Conservation (phyloP, 2,797 vertebrate genomes). For the Poecilia velifera region DNA sequence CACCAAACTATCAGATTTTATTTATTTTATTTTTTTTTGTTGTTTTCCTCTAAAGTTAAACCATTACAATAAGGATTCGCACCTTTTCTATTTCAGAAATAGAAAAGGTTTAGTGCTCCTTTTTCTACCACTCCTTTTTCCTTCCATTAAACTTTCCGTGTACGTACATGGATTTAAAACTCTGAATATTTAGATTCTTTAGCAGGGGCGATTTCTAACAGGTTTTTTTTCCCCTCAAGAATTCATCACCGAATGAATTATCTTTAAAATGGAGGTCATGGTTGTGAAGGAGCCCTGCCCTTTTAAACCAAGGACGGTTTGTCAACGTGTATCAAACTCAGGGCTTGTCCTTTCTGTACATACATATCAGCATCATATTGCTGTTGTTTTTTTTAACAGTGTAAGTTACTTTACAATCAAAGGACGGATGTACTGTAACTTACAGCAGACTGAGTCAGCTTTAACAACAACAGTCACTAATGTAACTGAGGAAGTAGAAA, state of each 20-base stretch:
- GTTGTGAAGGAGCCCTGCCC: slow-evolving; percentile 5
- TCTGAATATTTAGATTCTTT: background rate
- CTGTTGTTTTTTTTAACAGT: background rate
- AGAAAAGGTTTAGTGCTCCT: background rate
- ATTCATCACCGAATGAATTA: background rate
- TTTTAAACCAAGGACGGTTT: slow-evolving; percentile 1
- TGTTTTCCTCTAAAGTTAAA: background rate
- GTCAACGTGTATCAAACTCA: slow-evolving; percentile 70
- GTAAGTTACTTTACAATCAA: slow-evolving; percentile 41
- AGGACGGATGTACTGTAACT: slow-evolving; percentile 24
- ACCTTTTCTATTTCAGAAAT: background rate
- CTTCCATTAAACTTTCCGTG: background rate
- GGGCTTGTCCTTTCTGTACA: slow-evolving; percentile 60
- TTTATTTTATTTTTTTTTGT: too few species aligned
- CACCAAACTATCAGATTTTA: background rate
- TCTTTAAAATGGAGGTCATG: background rate
- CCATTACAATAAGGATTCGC: background rate
- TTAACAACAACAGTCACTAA: slow-evolving; percentile 41
- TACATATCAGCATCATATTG: background rate
- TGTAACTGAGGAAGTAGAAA: slow-evolving; percentile 16
- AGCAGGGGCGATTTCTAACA: background rate
- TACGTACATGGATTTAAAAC: background rate
- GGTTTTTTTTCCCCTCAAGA: background rate
- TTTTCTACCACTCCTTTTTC: background rate
- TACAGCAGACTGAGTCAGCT: slow-evolving; percentile 30